Evolutionary conservation across 2,888 invertebrate genomes (phyloP).

Genomic region (Eucera pruinosa): DNA sequence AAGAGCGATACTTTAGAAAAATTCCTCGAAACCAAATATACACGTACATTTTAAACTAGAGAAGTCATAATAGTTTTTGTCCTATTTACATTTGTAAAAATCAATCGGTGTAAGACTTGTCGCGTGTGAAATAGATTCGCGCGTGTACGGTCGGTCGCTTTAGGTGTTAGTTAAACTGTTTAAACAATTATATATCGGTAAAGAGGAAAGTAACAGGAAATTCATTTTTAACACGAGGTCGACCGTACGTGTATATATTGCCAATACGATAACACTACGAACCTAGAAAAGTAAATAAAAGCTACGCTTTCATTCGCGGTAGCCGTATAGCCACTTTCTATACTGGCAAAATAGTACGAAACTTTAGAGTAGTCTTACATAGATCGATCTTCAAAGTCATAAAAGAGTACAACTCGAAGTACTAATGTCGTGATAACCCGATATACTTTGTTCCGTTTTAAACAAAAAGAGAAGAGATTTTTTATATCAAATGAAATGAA

Average conservation of each 20-base stretch:
- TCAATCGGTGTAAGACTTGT: constrained; percentile 55
- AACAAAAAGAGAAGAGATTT: too few relatives aligned
- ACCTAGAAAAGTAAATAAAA: constrained; percentile 20
- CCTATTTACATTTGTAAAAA: constrained; percentile 62
- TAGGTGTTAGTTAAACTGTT: too few relatives aligned
- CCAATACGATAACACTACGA: constrained; percentile 19
- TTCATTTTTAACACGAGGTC: too few relatives aligned
- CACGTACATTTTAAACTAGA: constrained; percentile 49
- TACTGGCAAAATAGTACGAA: constrained; percentile 34
- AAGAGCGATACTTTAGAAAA: constrained; percentile 56
- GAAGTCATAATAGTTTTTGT: constrained; percentile 23
- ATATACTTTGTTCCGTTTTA: constrained; percentile 12
- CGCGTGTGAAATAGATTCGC: not conserved
- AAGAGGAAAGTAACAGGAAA: too few relatives aligned
- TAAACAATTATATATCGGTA: too few relatives aligned
- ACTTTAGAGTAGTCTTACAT: constrained; percentile 44
- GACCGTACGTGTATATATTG: not conserved
- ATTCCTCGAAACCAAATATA: constrained; percentile 40
- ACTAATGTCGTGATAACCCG: constrained; percentile 15
- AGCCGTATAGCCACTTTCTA: not conserved
- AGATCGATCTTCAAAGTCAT: constrained; percentile 42
- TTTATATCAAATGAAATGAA: constrained; percentile 16
- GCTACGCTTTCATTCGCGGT: constrained; percentile 17
- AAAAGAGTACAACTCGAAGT: constrained; percentile 16
- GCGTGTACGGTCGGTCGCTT: too few relatives aligned